A percentile compares a stretch with the other conserved stretches of the same genome.
These are phyloP conservation scores for Chelonus formosanus DNA, from an alignment of 2,888 invertebrate species.

Conservation along the genomic window DNA sequence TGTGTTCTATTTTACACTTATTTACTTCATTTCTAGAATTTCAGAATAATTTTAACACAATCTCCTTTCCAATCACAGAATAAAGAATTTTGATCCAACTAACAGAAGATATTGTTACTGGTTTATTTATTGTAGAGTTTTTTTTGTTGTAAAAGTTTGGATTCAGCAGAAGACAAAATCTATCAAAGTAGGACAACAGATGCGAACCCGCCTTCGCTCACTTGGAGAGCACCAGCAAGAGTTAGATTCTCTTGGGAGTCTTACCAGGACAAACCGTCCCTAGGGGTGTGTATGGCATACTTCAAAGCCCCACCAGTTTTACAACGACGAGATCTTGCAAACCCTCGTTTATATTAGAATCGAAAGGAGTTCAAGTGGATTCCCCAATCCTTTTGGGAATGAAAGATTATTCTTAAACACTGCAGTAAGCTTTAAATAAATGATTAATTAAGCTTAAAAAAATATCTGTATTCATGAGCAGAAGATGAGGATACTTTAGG, in stretches of 20 bases:
- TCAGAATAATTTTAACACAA: no score
- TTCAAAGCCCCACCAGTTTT: slow-evolving; percentile 22
- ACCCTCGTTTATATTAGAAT: slow-evolving; percentile 10
- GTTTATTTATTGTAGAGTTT: neutral
- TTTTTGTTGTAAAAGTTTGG: slow-evolving; percentile 8
- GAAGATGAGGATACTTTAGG: neutral
- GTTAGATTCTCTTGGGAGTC: slow-evolving; percentile 54
- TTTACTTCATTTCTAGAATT: no score
- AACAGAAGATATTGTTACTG: no score
- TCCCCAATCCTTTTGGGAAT: slow-evolving; percentile 16
- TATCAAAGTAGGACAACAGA: slow-evolving; percentile 31
- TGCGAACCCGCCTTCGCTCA: slow-evolving; percentile 47
- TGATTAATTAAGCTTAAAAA: neutral
- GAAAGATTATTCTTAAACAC: slow-evolving; percentile 24
- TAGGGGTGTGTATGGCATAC: slow-evolving; percentile 39
- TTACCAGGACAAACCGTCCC: slow-evolving; percentile 61
- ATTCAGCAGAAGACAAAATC: slow-evolving; percentile 8
- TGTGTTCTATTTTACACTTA: no score
- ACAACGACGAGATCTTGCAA: slow-evolving; percentile 7
- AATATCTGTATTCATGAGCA: neutral
- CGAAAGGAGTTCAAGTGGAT: slow-evolving; percentile 13
- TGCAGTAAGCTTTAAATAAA: neutral
- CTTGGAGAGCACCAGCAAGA: slow-evolving; percentile 40
- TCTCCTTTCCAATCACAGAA: no score
- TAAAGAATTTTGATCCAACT: no score